These are phyloP conservation scores for Amphiprion percula DNA, from an alignment of 2,113 vertebrate species.

Conservation along the genomic window DNA sequence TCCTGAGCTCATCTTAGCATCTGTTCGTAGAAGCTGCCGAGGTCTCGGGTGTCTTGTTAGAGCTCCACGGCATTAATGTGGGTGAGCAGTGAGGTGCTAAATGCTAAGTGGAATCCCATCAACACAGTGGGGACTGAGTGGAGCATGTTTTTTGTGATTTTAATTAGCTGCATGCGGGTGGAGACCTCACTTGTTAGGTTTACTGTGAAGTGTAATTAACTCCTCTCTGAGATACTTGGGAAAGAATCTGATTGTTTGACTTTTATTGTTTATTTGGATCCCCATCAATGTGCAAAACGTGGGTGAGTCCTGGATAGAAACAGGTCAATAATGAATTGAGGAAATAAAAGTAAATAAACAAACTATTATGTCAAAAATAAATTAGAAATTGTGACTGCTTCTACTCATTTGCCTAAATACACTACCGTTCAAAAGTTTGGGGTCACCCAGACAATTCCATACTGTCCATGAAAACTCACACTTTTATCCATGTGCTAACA, in stretches of 20 bases:
- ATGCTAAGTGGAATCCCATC: background rate
- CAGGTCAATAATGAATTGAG: background rate
- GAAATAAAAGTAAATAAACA: background rate
- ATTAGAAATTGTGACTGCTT: too few relatives aligned
- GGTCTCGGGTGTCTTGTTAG: conserved; percentile 52
- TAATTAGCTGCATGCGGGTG: conserved; percentile 28
- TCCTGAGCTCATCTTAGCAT: conserved; percentile 20
- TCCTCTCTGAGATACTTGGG: background rate
- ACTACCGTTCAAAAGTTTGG: too few relatives aligned
- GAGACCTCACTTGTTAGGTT: background rate
- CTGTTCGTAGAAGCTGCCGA: conserved; percentile 40
- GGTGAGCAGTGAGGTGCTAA: conserved; percentile 18
- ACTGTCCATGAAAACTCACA: too few relatives aligned
- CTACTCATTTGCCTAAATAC: too few relatives aligned
- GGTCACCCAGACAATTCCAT: too few relatives aligned
- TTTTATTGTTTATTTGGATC: background rate
- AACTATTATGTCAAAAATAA: too few relatives aligned
- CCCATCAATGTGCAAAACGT: background rate
- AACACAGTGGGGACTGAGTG: conserved; percentile 6
- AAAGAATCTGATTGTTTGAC: background rate
- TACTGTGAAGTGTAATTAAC: conserved; percentile 15
- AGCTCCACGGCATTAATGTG: conserved; percentile 26
- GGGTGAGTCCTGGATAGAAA: background rate
- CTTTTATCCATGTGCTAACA: too few relatives aligned
- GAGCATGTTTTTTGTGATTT: conserved; percentile 13